phyloP scores from a whole-genome alignment of 2,888 invertebrate species.

The Harmothoe impar region DNA sequence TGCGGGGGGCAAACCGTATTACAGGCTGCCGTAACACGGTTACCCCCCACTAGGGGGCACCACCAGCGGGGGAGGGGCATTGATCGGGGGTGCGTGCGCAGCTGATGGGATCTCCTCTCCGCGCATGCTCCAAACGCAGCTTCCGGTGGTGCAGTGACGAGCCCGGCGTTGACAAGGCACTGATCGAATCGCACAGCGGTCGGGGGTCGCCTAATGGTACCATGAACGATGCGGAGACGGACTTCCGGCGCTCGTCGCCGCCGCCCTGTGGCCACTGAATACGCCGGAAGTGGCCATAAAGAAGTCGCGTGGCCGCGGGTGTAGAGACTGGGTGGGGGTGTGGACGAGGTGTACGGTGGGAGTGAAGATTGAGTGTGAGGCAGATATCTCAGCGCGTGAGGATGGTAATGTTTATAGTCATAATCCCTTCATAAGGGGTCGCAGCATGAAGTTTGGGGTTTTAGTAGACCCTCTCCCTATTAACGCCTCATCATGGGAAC shows the following conservation, averaged over 20 bases:
- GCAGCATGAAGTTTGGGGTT: no score
- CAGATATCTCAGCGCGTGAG: no score
- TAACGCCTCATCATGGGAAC: no score
- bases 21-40: not conserved
- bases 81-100: slow-evolving; percentile 24
- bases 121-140: not conserved
- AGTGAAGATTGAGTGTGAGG: not conserved
- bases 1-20: slow-evolving; percentile 29
- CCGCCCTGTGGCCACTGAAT: not conserved
- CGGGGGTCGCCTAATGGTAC: not conserved
- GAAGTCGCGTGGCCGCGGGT: not conserved
- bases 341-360: not conserved
- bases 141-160: not conserved
- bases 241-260: not conserved
- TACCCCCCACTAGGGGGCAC: slow-evolving; percentile 9
- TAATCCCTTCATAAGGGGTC: no score
- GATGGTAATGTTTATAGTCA: no score
- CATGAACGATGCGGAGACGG: not conserved
- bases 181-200: slow-evolving; percentile 13
- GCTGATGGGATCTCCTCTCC: not conserved
- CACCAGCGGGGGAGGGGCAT: not conserved
- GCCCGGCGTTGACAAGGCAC: not conserved
- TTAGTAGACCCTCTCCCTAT: no score
- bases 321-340: not conserved
- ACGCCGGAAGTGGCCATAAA: not conserved